Evolutionary conservation across 2,797 vertebrate genomes (phyloP), one percentile per base, ranked within the genome.

Genomic region (Clarias platycephalus): DNA sequence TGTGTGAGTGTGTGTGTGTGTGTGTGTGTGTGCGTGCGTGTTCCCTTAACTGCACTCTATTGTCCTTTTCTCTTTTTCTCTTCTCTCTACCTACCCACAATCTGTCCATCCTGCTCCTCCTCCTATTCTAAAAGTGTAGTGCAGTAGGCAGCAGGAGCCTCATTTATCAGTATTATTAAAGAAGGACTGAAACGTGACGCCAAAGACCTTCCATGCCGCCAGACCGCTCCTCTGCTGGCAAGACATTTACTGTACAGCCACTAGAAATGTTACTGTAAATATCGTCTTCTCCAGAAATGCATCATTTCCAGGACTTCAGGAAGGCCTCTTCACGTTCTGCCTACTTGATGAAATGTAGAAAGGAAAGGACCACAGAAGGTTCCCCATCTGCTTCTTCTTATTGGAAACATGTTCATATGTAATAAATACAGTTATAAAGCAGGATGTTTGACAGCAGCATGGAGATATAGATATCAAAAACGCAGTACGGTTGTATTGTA

Each of bases 11-110:
- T 15, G 66, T 16, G 63, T 77, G 76, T 40, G 72, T 6, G 9
- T 55, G 26, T 57, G 66, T 79, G 66, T 86, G 60, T 22, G 20
- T 62, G 58, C 49, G 64, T 79, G 66, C 86, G 77, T 84, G 81
- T 67, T 85, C 57, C 80, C 72, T 44, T 49, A 77, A 72, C 28
- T 83, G 67, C 58, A 28, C 40, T 83, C 62, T 53, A 55, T 57
- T 60, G 24, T 70, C 60, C 71, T 55, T 57, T 80, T 31, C 44
- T 24, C 26, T 64, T 72, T 64, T 81, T 75, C 63, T 84, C 85
- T 91, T 92, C 91, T 92, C 92, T 92, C 93, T 93, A 91, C 93
- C 91, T 93, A 88, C 94, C 92, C 91, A 88, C 91, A 22, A 93
- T 91, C 93, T 93, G 93, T 91, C 94, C 94, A 94, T 92, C 91